Percentiles rank a stretch among this genome's conserved stretches.
Conservation (phyloP, 2,797 vertebrate species). For the Nannoperca obscura region DNA sequence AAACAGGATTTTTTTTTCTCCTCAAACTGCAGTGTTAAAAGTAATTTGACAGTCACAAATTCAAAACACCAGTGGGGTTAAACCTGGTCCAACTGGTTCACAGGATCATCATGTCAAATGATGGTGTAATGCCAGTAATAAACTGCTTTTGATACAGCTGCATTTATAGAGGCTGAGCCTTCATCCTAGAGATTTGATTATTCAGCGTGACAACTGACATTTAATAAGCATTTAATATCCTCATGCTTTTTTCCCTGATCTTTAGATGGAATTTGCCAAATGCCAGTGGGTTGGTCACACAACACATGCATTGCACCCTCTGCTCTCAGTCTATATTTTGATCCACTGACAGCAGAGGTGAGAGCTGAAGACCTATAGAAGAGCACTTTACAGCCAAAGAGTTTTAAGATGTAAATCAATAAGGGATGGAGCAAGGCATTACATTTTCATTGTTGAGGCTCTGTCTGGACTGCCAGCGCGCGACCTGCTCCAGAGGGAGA, state of each 20-base stretch:
- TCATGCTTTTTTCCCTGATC: slow-evolving; percentile 4
- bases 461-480: slow-evolving; percentile 75
- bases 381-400: slow-evolving; percentile 69
- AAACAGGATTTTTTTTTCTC: not conserved
- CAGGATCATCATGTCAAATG: not conserved
- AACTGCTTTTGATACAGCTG: not conserved
- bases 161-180: not conserved
- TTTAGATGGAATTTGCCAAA: slow-evolving; percentile 34
- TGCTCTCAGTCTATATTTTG: slow-evolving; percentile 9
- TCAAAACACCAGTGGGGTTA: not conserved
- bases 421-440: slow-evolving; percentile 78
- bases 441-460: slow-evolving; percentile 79
- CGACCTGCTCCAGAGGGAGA: slow-evolving; percentile 76
- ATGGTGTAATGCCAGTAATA: not conserved
- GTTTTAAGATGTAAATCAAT: slow-evolving; percentile 84
- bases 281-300: slow-evolving; percentile 14
- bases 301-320: not conserved
- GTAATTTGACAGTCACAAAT: not conserved
- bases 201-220: slow-evolving; percentile 29
- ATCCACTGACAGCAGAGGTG: slow-evolving; percentile 48
- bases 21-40: not conserved
- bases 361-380: slow-evolving; percentile 44
- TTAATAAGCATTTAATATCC: slow-evolving; percentile 19
- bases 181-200: slow-evolving; percentile 25
- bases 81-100: not conserved